These are phyloP conservation scores for Volucella zonaria DNA, from an alignment of 2,888 invertebrate genomes.

Conservation along the genomic window DNA sequence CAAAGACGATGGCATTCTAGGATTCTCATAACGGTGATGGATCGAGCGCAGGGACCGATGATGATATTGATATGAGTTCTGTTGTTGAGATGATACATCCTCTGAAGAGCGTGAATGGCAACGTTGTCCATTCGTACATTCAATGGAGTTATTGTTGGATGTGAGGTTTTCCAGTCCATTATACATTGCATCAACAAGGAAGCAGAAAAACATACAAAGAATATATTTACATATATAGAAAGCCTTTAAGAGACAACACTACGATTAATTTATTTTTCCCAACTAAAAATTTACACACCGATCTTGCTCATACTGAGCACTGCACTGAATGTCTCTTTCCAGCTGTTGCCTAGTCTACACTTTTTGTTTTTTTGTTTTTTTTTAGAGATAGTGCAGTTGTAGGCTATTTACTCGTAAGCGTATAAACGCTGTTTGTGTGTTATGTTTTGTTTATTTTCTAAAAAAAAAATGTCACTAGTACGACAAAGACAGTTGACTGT, in stretches of 20 bases:
- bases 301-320: conserved; percentile 45
- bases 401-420: conserved; percentile 11
- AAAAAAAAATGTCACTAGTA: conserved; percentile 29
- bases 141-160: conserved; percentile 44
- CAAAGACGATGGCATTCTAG: conserved; percentile 72
- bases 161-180: conserved; percentile 50
- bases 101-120: conserved; percentile 51
- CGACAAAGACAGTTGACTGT: conserved; percentile 19
- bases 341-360: conserved; percentile 25
- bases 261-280: conserved; percentile 3
- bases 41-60: conserved; percentile 49
- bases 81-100: conserved; percentile 4
- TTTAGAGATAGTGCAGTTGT: conserved; percentile 52
- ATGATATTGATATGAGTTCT: conserved; percentile 25
- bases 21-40: conserved; percentile 55
- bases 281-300: conserved; percentile 40
- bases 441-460: conserved; percentile 17
- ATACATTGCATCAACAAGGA: conserved; percentile 38
- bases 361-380: neutral
- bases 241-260: neutral
- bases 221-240: conserved; percentile 10
- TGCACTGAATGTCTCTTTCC: conserved; percentile 44
- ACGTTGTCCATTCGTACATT: conserved; percentile 50
- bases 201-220: conserved; percentile 19
- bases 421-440: neutral